Evolutionary conservation across 2,113 vertebrate species (phyloP).

Genomic region (Rostratula benghalensis): DNA sequence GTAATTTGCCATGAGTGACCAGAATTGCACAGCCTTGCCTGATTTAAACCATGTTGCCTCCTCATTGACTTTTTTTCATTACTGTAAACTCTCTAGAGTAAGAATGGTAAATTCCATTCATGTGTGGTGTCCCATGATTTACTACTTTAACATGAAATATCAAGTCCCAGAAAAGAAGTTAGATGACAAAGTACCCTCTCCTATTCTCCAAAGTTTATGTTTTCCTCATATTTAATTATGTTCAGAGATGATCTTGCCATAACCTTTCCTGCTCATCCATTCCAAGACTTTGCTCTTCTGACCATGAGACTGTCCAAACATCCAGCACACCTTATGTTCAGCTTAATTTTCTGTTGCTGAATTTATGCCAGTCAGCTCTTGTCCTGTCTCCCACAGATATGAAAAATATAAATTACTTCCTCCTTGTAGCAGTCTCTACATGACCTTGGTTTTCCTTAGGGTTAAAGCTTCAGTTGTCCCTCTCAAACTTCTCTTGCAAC

Average conservation of each 20-base stretch:
- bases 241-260: not conserved
- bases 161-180: not conserved
- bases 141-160: not conserved
- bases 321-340: not conserved
- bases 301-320: not conserved
- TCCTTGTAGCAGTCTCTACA: not conserved
- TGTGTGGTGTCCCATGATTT: not conserved
- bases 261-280: not conserved
- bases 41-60: not conserved
- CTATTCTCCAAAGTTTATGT: not conserved
- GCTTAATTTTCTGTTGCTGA: not conserved
- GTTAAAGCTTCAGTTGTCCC: not conserved
- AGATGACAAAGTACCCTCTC: not conserved
- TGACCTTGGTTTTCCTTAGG: not conserved
- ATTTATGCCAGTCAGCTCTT: not conserved
- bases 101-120: not conserved
- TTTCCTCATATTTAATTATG: not conserved
- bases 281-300: not conserved
- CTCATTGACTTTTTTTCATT: not conserved
- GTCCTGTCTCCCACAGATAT: not conserved
- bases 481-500: not conserved
- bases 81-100: not conserved
- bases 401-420: not conserved
- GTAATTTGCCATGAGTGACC: not conserved
- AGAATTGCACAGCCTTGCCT: not conserved